Evolutionary conservation across 1,140 invertebrate species (phyloP).

Genomic region (Nephotettix cincticeps): DNA sequence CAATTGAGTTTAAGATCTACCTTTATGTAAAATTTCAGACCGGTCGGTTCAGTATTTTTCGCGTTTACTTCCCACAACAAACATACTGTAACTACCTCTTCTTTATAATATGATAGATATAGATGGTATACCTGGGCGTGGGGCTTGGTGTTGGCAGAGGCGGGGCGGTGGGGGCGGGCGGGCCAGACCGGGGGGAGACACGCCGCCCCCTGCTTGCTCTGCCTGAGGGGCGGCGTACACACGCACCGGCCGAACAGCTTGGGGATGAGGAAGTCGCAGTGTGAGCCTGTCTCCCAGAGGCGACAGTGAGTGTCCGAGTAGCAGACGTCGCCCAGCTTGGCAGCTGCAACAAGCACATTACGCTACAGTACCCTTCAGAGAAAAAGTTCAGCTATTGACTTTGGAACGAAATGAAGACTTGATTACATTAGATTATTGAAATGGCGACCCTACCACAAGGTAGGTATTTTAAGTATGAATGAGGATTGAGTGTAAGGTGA

Average conservation of each 20-base stretch:
- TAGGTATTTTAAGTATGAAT: no score
- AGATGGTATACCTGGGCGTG: not conserved
- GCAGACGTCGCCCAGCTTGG: conserved; percentile 83
- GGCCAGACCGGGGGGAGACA: conserved; percentile 33
- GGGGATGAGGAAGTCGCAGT: conserved; percentile 86
- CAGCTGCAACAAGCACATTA: conserved; percentile 62
- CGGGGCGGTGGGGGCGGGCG: conserved; percentile 19
- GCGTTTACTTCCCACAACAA: no score
- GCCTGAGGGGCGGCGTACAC: conserved; percentile 53
- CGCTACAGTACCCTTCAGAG: conserved; percentile 27
- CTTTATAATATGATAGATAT: no score
- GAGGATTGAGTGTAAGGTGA: no score
- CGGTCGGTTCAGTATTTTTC: no score
- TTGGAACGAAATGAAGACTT: no score
- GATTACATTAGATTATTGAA: no score
- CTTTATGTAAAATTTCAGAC: no score
- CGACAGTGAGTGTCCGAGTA: conserved; percentile 86
- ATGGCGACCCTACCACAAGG: no score
- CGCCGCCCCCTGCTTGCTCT: conserved; percentile 15
- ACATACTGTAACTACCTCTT: no score
- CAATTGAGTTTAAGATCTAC: no score
- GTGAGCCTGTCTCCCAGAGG: conserved; percentile 75
- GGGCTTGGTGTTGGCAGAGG: not conserved
- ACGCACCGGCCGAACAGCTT: conserved; percentile 85
- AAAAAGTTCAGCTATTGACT: no score